Conservation (phyloP, 2,888 invertebrate species). For the Cataglyphis albicans region DNA sequence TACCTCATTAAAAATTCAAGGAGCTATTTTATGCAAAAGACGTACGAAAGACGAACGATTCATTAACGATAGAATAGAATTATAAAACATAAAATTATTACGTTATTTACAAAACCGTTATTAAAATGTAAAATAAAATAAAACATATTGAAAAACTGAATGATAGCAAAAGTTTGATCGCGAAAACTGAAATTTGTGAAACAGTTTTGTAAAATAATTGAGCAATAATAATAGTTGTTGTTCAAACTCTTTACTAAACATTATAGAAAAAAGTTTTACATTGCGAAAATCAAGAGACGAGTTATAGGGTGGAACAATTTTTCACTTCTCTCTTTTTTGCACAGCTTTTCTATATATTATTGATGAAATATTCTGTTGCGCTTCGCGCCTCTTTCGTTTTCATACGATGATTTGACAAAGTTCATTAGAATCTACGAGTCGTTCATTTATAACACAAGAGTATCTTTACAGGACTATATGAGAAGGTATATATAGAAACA, state of each 20-base stretch:
- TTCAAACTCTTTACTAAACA: neutral
- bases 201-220: slow-evolving; percentile 7
- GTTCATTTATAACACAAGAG: slow-evolving; percentile 27
- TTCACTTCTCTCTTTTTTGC: neutral
- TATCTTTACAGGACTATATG: neutral
- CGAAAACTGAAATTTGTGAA: neutral
- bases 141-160: neutral
- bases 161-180: neutral
- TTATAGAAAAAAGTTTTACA: slow-evolving; percentile 1
- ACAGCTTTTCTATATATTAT: slow-evolving; percentile 43
- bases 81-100: neutral
- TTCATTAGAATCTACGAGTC: slow-evolving; percentile 11
- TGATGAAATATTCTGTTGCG: slow-evolving; percentile 66
- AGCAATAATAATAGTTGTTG: neutral
- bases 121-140: neutral
- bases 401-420: slow-evolving; percentile 26
- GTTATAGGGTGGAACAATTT: slow-evolving; percentile 35
- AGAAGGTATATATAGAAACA: neutral
- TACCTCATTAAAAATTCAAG: neutral
- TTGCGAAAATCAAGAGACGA: neutral
- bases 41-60: neutral
- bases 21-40: neutral
- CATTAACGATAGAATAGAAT: slow-evolving; percentile 1
- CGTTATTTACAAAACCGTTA: neutral
- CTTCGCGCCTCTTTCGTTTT: slow-evolving; percentile 33